Base-by-base conservation (phyloP, 2,113 vertebrate genomes). In the Sturnus vulgaris region DNA sequence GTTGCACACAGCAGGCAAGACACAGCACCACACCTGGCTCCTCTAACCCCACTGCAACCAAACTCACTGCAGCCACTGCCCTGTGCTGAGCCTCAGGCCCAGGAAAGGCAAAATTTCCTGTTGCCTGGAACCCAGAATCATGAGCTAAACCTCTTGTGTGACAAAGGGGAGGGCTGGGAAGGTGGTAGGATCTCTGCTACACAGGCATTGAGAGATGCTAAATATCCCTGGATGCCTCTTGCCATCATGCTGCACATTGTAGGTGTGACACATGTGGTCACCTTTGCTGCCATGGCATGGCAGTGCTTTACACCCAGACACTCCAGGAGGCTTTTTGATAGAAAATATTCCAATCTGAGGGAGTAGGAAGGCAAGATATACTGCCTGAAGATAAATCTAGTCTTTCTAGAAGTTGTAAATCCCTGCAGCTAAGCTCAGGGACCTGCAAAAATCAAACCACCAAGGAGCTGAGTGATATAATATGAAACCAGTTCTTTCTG, bases 361-460 rank as follows among this genome's bases (percentile, higher is more conserved):
- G 85, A 88, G 88, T 49, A 59, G 55, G 27, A 78, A 37, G 47
- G 69, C 0, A 27, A 63, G 73, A 66, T 78, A 73, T 12, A 59
- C 44, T 75, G 60, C 61, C 52, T 53, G 37, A 15, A 82, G 79
- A 73, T 65, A 96, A 69, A 86, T 88, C 82, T 65, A 82, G 75
- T 73, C 35, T 88, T 90, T 83, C 75, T 59, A 70, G 77, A 78
- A 92, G 60, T 9, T 88, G 68, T 83, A 91, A 90, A 73, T 60
- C 60, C 86, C 50, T 77, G 66, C 75, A 82, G 49, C 50, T 77
- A 77, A 69, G 37, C 71, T 93, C 33, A 33, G 55, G 42, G 28
- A 92, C 55, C 68, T 86, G 75, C 79, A 65, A 85, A 92, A 93
- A 86, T 22, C 85, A 82, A 94, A 80, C 63, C 55, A 63, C 33